Base-by-base conservation (phyloP, 2,113 vertebrate species). In the Emberiza fucata region DNA sequence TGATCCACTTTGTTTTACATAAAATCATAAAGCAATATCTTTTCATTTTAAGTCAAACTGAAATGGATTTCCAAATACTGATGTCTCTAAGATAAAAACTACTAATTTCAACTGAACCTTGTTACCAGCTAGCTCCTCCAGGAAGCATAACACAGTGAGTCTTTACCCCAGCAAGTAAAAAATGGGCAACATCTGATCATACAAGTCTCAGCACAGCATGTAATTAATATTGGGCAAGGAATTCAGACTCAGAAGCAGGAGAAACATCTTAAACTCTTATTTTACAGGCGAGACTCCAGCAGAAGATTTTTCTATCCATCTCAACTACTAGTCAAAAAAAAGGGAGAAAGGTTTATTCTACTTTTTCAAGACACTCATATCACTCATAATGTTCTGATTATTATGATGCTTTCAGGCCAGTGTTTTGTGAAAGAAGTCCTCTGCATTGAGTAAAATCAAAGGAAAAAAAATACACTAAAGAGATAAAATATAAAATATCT, bases 11-110 rank as follows among this genome's bases (percentile, higher is more conserved):
- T 86, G n/a, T 81, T 82, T 88, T 88, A 45, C 56, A n/a, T 83
- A 29, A 54, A 77, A 54, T 59, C 47, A 63, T 69, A 66, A 77
- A 66, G 21, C 50, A 92, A 63, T 42, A 9, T 92, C 66, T 72
- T 95, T 90, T 90, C 71, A 75, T 92, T 95, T 82, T 82, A 70
- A 80, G 42, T 75, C 71, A 81, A 63, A 90, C 14, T 0, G 0
- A 95, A 90, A 73, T 40, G 24, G 21, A 83, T 86, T 88, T 96
- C 71, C 80, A 93, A 81, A 86, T 59, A 73, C 17, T 81, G 64
- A 61, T 63, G 35, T 45, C 79, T 51, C 57, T 79, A 76, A 65
- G 47, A 88, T 50, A 59, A 86, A 95, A 86, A 83, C 39, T 0
- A 20, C 19, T 88, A 23, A 93, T 95, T 86, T 80, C 80, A 63